Conservation (phyloP, 2,113 vertebrate species). For the Lamprologus callipterus region DNA sequence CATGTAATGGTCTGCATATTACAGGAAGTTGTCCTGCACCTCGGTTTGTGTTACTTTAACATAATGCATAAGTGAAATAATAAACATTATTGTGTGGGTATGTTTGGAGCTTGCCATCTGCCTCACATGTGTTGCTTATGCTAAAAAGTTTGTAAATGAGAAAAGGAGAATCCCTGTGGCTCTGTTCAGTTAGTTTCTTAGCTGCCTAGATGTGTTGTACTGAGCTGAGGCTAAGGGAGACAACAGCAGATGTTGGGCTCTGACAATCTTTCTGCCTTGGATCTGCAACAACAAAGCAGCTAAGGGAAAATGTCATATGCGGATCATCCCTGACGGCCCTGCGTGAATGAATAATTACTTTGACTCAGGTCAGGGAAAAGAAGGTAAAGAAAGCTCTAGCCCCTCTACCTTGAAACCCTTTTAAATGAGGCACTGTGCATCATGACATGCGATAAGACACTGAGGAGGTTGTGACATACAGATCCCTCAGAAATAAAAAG, state of each 20-base stretch:
- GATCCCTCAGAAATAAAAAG: slow-evolving; percentile 43
- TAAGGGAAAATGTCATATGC: slow-evolving; percentile 47
- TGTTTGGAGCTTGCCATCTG: slow-evolving; percentile 4
- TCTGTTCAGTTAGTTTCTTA: slow-evolving; percentile 8
- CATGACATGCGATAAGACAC: slow-evolving; percentile 39
- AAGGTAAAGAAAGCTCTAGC: not conserved
- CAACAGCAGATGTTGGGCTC: slow-evolving; percentile 41
- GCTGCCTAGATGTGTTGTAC: slow-evolving; percentile 18
- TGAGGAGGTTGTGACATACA: slow-evolving; percentile 32
- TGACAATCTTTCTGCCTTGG: slow-evolving; percentile 28
- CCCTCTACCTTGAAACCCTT: slow-evolving; percentile 28
- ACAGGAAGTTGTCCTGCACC: not conserved
- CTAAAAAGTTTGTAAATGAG: slow-evolving; percentile 21
- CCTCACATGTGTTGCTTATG: not conserved
- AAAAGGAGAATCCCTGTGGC: slow-evolving; percentile 15
- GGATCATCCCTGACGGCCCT: slow-evolving; percentile 36
- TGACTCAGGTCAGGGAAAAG: slow-evolving; percentile 20
- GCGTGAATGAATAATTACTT: slow-evolving; percentile 53
- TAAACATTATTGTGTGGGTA: not conserved
- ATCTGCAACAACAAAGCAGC: slow-evolving; percentile 54
- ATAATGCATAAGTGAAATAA: not conserved
- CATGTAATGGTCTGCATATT: not conserved
- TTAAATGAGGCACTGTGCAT: slow-evolving; percentile 27
- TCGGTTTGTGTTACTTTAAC: not conserved
- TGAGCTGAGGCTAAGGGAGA: slow-evolving; percentile 11